Evolutionary conservation across 2,113 vertebrate genomes (phyloP), one percentile per base, ranked within the genome.

Genomic region (Cheilinus undulatus): DNA sequence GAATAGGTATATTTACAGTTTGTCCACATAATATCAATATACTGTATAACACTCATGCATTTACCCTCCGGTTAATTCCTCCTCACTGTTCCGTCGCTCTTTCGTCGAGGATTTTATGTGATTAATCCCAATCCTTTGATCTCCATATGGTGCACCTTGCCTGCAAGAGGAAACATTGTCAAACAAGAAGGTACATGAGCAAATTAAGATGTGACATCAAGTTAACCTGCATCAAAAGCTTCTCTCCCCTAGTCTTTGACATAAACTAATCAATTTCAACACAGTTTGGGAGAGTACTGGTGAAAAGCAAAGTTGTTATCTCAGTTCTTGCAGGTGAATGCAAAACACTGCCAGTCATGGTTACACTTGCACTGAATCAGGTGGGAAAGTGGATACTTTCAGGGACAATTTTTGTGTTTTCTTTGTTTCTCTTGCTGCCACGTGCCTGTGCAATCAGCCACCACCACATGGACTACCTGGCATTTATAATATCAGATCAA

Each of bases 41-140:
- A n/a, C 45, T 13, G 28, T 38, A 26, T 13, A 53, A 8, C 3
- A 32, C 22, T 50, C 62, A 68, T 75, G 26, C 42, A 26, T 19
- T 62, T 24, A 20, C 4, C 14, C 23, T 43, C 17, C 1, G 4
- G 14, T 62, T 83, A 72, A 80, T 80, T 82, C 69, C 30, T 62
- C 34, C 24, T 49, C n/a, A 50, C 53, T 56, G 38, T 53, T 24
- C 54, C 50, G 49, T 71, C 38, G 65, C 54, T 73, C 48, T 77
- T 73, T 77, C 70, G 46, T n/a, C 3, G 57, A 79, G 78, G 83
- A 86, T 83, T 88, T 76, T 36, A 67, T 46, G 81, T 89, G 70
- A 87, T 89, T 90, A 80, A 81, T 86, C 45, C 24, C 51, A 86
- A 90, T 87, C 81, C 84, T 79, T 70, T 82, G 58, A 82, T 80